phyloP scores from a whole-genome alignment of 2,797 vertebrate genomes.

The Tympanoctomys barrerae region DNA sequence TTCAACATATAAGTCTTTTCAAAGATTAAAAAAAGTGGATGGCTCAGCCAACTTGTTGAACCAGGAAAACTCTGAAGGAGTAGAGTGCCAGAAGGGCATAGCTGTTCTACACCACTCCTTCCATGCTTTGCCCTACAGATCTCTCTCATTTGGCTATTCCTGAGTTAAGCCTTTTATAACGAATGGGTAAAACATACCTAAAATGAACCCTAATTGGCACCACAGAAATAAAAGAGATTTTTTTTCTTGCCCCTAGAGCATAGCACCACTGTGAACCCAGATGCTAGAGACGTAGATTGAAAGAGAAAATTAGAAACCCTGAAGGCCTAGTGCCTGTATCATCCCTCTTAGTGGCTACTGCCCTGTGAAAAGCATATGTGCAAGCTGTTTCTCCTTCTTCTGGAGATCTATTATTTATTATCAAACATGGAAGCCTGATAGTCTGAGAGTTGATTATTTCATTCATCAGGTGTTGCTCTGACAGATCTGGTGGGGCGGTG shows the following conservation, averaged over 20 bases:
- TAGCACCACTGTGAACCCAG: slow-evolving; percentile 94
- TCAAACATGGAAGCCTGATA: slow-evolving; percentile 90
- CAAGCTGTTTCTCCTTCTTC: slow-evolving; percentile 90
- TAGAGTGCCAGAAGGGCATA: not conserved
- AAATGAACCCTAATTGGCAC: slow-evolving; percentile 92
- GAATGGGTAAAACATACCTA: slow-evolving; percentile 88
- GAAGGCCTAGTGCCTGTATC: slow-evolving; percentile 93
- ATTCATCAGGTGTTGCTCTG: slow-evolving; percentile 90
- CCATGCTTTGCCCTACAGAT: not conserved
- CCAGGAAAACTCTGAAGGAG: too few relatives aligned
- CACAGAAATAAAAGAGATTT: slow-evolving; percentile 90
- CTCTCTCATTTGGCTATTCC: not conserved
- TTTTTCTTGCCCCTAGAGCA: slow-evolving; percentile 94
- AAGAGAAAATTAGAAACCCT: slow-evolving; percentile 95
- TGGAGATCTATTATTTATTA: slow-evolving; percentile 92
- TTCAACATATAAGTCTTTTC: not conserved
- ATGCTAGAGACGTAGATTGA: slow-evolving; percentile 91
- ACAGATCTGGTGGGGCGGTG: not conserved
- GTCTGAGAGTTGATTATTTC: slow-evolving; percentile 88
- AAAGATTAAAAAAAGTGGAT: not conserved
- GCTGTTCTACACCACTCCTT: not conserved
- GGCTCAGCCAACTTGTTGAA: not conserved
- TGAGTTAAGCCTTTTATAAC: not conserved
- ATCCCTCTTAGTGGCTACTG: slow-evolving; percentile 79
- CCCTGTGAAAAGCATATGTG: slow-evolving; percentile 89